These are phyloP conservation scores for Ceyx cyanopectus DNA, from an alignment of 2,113 vertebrate species.

Conservation along the genomic window DNA sequence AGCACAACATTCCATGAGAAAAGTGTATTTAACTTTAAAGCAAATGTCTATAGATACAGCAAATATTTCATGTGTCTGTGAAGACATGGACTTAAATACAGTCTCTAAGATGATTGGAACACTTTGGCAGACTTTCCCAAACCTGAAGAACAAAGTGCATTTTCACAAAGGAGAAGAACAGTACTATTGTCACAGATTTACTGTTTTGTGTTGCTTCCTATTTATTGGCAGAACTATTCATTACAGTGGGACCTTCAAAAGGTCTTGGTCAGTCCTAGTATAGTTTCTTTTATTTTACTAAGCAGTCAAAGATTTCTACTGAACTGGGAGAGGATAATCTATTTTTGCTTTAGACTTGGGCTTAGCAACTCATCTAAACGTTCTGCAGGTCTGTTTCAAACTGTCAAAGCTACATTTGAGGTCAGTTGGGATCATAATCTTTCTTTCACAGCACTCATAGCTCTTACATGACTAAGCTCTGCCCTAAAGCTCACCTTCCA, in stretches of 20 bases:
- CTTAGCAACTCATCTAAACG: neutral
- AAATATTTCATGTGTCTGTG: neutral
- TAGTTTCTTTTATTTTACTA: neutral
- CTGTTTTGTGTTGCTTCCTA: neutral
- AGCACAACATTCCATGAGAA: neutral
- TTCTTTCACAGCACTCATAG: neutral
- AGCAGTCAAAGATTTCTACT: neutral
- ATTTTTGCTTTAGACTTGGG: neutral
- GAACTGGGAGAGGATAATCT: neutral
- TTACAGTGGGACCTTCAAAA: neutral
- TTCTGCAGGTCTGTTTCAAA: neutral
- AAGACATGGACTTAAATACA: neutral
- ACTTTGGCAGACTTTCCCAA: neutral
- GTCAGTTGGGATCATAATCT: neutral
- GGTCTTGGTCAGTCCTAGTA: neutral
- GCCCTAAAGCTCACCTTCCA: neutral
- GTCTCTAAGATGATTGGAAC: neutral
- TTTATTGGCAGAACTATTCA: neutral
- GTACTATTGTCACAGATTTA: neutral
- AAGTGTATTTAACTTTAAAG: neutral
- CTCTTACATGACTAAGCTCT: neutral
- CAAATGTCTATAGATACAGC: neutral
- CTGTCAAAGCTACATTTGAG: neutral
- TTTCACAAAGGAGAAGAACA: neutral
- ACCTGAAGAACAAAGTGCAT: neutral